Percentiles rank a stretch among this genome's conserved stretches.
These are phyloP conservation scores for Turritopsis rubra DNA, from an alignment of 30 jellyfish, hydroid and myxozoan genomes.

Conservation along the genomic window DNA sequence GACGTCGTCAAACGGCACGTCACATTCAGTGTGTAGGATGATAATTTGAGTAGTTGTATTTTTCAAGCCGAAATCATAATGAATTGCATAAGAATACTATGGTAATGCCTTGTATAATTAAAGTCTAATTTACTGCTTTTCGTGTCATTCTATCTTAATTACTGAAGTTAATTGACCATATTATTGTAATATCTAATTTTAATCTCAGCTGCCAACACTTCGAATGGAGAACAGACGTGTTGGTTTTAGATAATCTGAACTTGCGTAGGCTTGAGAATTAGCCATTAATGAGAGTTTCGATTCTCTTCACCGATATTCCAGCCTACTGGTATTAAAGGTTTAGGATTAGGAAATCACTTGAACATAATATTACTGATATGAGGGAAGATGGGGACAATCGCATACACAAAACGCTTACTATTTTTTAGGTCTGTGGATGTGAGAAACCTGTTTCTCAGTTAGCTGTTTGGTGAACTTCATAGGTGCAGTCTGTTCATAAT, in stretches of 20 bases:
- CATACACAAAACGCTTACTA: no score
- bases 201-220: neutral
- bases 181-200: neutral
- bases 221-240: neutral
- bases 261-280: neutral
- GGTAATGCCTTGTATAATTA: neutral
- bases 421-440: no score
- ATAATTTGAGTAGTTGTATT: neutral
- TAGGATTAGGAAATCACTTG: neutral
- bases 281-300: neutral
- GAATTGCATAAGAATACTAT: neutral
- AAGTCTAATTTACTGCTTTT: neutral
- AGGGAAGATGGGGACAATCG: no score
- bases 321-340: neutral
- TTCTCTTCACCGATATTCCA: no score
- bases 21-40: neutral
- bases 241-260: neutral
- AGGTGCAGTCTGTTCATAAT: no score
- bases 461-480: no score
- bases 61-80: neutral
- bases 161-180: neutral
- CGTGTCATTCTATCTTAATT: neutral
- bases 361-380: no score
- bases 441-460: no score
- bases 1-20: neutral